These are phyloP conservation scores for Notocelia uddmanniana DNA, from an alignment of 2,888 invertebrate genomes.

Conservation along the genomic window DNA sequence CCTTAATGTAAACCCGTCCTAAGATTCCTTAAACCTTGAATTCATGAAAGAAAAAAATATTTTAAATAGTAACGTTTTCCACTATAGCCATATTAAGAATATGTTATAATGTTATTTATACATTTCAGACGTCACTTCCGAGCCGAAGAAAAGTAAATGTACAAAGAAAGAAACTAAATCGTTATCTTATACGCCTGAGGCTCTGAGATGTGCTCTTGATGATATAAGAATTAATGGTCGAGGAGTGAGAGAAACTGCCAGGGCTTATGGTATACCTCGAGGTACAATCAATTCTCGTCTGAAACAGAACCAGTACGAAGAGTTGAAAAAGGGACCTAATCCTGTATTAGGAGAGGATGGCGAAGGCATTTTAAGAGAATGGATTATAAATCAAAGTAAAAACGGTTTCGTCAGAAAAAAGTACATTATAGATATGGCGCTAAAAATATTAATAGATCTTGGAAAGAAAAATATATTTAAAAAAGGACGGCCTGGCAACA, in stretches of 20 bases:
- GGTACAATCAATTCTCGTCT: neutral
- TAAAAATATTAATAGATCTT: neutral
- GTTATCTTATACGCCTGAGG: neutral
- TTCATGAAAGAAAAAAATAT: too few species aligned
- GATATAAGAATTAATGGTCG: constrained; percentile 14
- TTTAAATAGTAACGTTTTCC: too few species aligned
- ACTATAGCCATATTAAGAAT: neutral
- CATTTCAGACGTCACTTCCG: neutral
- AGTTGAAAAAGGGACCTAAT: constrained; percentile 12
- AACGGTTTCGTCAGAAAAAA: neutral
- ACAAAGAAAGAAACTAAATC: neutral
- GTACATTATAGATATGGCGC: neutral
- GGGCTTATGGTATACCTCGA: constrained; percentile 9
- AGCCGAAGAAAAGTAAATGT: neutral
- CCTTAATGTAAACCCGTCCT: neutral
- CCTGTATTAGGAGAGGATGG: constrained; percentile 17
- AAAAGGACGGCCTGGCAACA: constrained; percentile 10
- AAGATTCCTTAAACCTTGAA: neutral
- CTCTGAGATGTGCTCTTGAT: constrained; percentile 10
- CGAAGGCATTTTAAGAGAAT: constrained; percentile 4
- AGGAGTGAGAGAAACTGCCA: neutral
- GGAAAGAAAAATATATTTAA: constrained; percentile 15
- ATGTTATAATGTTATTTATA: neutral
- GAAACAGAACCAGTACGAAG: neutral
- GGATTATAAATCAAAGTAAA: constrained; percentile 5